Evolutionary conservation across 2,888 invertebrate genomes (phyloP).

Genomic region (Eupithecia pulchellata): DNA sequence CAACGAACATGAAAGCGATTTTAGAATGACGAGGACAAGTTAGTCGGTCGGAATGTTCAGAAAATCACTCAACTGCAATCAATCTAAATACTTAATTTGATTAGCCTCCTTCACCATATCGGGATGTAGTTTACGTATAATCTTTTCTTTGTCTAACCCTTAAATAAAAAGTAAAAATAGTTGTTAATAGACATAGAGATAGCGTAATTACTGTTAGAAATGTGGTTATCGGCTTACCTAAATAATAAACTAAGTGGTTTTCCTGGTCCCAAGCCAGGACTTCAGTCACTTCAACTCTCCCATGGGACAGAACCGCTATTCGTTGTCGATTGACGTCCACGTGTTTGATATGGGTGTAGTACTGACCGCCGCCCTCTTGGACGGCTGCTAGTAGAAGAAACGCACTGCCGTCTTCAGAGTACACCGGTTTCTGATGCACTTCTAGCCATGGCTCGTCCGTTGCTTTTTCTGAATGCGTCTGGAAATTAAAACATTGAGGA

Average conservation of each 20-base stretch:
- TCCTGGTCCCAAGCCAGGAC: slow-evolving; percentile 94
- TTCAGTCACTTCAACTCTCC: slow-evolving; percentile 92
- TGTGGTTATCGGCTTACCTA: slow-evolving; percentile 70
- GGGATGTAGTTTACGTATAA: slow-evolving; percentile 72
- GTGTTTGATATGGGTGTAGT: slow-evolving; percentile 95
- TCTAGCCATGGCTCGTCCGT: slow-evolving; percentile 94
- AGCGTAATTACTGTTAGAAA: background rate
- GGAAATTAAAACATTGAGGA: background rate
- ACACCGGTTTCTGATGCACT: slow-evolving; percentile 93
- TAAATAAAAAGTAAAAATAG: slow-evolving; percentile 60
- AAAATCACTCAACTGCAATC: slow-evolving; percentile 71
- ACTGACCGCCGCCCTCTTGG: slow-evolving; percentile 93
- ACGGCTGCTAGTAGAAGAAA: slow-evolving; percentile 93
- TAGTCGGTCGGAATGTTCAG: slow-evolving; percentile 45
- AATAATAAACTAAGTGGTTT: slow-evolving; percentile 92
- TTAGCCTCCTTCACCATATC: slow-evolving; percentile 75
- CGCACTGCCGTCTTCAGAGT: slow-evolving; percentile 93
- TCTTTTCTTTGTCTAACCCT: slow-evolving; percentile 75
- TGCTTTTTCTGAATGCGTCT: slow-evolving; percentile 93
- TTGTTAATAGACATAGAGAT: slow-evolving; percentile 28
- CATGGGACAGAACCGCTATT: slow-evolving; percentile 94
- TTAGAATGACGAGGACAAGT: slow-evolving; percentile 51
- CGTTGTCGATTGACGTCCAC: slow-evolving; percentile 92
- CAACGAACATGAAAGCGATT: slow-evolving; percentile 44
- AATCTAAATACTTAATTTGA: slow-evolving; percentile 81